Percentiles rank a stretch among this genome's conserved stretches.
These are phyloP conservation scores for Hemithea aestivaria DNA, from an alignment of 2,888 invertebrate genomes.

Conservation along the genomic window DNA sequence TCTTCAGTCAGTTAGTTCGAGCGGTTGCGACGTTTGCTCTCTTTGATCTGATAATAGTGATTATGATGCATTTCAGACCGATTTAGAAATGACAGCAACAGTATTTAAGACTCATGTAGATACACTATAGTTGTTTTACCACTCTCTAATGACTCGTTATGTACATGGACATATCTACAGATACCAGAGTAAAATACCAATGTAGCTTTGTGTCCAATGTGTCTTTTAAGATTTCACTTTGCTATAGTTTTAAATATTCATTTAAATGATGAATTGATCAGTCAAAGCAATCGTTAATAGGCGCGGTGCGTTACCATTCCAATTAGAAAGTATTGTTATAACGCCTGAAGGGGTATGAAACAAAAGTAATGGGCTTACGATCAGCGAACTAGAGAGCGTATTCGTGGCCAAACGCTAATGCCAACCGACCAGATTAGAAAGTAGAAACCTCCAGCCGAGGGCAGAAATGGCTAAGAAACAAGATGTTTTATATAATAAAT, in stretches of 20 bases:
- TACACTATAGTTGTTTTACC: slow-evolving; percentile 5
- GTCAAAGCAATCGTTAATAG: slow-evolving; percentile 3
- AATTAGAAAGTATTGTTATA: slow-evolving; percentile 58
- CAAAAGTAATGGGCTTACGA: slow-evolving; percentile 58
- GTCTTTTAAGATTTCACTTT: too few species aligned
- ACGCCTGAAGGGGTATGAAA: slow-evolving; percentile 55
- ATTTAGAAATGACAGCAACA: slow-evolving; percentile 36
- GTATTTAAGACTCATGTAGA: slow-evolving; percentile 16
- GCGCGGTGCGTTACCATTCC: slow-evolving; percentile 35
- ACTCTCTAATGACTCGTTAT: slow-evolving; percentile 4
- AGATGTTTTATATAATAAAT: slow-evolving; percentile 28
- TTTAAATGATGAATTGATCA: too few species aligned
- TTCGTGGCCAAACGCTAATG: slow-evolving; percentile 58
- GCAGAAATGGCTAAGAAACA: slow-evolving; percentile 40
- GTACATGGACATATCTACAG: background rate
- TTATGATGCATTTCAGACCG: slow-evolving; percentile 35
- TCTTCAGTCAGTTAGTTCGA: too few species aligned
- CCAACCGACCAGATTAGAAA: slow-evolving; percentile 65
- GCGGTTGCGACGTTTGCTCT: slow-evolving; percentile 33
- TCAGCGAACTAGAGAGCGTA: slow-evolving; percentile 57
- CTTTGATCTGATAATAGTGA: slow-evolving; percentile 50
- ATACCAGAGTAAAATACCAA: too few species aligned
- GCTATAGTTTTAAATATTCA: too few species aligned
- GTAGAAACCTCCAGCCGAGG: slow-evolving; percentile 56
- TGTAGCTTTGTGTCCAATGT: too few species aligned